These are phyloP conservation scores for Palaemon carinicauda DNA, from an alignment of 1,140 invertebrate species.

Conservation along the genomic window DNA sequence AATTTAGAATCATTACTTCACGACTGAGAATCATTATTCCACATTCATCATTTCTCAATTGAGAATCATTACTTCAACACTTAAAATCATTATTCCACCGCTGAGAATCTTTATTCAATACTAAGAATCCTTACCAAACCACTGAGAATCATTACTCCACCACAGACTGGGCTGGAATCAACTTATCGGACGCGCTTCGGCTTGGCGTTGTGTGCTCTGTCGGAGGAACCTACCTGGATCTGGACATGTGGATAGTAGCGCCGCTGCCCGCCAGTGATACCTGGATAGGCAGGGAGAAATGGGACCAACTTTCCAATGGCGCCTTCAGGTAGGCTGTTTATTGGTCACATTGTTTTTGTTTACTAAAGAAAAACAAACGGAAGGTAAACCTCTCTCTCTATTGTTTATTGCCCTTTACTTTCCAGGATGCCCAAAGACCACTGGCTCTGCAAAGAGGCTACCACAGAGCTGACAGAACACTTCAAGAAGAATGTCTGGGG, in stretches of 20 bases:
- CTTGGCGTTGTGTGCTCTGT: constrained; percentile 17
- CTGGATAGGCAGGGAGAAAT: constrained; percentile 5
- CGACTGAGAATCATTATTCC: not conserved
- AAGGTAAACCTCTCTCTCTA: too few species aligned
- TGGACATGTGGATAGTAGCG: constrained; percentile 20
- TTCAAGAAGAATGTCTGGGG: constrained; percentile 20
- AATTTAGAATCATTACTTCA: too few species aligned
- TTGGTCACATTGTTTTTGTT: not conserved
- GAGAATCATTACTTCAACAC: too few species aligned
- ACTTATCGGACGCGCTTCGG: constrained; percentile 2
- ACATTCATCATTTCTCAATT: not conserved
- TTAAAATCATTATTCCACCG: too few species aligned
- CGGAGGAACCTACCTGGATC: constrained; percentile 13
- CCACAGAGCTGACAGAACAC: not conserved
- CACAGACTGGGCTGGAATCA: constrained; percentile 15
- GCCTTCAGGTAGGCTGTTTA: not conserved
- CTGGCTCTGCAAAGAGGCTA: constrained; percentile 7
- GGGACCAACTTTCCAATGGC: constrained; percentile 17
- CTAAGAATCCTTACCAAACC: not conserved
- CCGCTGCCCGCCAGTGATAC: not conserved
- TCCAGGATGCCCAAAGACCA: constrained; percentile 16
- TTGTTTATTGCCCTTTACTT: not conserved
- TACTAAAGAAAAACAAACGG: too few species aligned
- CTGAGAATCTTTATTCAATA: not conserved
- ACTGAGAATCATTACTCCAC: not conserved